phyloP scores from a whole-genome alignment of 2,113 vertebrate genomes.

The Myotis brandtii region DNA sequence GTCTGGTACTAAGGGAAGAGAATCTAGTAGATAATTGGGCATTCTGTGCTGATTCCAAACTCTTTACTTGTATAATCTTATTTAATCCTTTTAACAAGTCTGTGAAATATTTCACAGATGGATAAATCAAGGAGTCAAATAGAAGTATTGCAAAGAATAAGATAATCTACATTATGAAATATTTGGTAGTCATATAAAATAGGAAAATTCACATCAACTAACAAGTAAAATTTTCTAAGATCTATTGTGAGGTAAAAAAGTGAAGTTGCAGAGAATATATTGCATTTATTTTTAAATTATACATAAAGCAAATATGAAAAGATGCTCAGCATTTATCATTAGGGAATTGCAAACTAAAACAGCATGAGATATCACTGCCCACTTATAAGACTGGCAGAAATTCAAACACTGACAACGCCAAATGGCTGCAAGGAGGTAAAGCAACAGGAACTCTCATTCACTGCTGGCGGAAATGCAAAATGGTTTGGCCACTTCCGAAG shows the following conservation, averaged over 20 bases:
- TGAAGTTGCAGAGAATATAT: not conserved
- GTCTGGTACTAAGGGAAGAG: not conserved
- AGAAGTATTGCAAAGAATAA: not conserved
- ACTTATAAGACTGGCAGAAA: not conserved
- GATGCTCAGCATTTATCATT: not conserved
- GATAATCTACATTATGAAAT: not conserved
- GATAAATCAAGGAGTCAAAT: not conserved
- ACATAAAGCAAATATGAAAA: not conserved
- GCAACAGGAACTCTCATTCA: not conserved
- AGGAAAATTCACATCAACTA: not conserved
- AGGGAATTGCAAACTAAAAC: not conserved
- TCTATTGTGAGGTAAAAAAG: not conserved
- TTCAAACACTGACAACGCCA: not conserved
- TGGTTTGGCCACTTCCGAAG: not conserved
- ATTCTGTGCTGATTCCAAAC: not conserved
- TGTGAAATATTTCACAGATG: not conserved
- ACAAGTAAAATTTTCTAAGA: not conserved
- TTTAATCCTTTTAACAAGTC: not conserved
- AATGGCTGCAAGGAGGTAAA: not conserved
- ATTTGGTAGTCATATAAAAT: not conserved
- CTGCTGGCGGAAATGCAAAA: not conserved
- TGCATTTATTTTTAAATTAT: not conserved
- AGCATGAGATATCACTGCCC: not conserved
- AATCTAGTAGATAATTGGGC: not conserved
- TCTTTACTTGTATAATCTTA: not conserved